Conservation (phyloP, 2,113 vertebrate genomes). For the Actenoides hombroni region DNA sequence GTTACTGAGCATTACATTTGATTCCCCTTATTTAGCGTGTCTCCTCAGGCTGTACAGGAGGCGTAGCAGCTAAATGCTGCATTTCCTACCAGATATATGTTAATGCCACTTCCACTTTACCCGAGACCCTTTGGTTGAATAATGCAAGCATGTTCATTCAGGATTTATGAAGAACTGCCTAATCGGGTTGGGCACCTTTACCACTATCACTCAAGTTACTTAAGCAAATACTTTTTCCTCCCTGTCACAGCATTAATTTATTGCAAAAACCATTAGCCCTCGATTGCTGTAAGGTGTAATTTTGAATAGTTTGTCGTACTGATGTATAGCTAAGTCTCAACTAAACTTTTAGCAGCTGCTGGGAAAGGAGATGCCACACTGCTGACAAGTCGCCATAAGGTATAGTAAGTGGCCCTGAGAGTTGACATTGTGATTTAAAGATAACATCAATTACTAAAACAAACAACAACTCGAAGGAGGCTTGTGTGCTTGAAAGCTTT, state of each 20-base stretch:
- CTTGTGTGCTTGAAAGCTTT: not conserved
- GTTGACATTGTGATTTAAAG: constrained; percentile 4
- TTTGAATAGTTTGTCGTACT: not conserved
- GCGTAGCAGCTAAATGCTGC: not conserved
- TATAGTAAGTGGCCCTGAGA: not conserved
- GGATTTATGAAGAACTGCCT: not conserved
- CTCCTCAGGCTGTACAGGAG: not conserved
- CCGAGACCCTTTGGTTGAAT: not conserved
- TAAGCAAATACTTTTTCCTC: not conserved
- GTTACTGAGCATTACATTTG: not conserved
- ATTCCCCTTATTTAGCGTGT: not conserved
- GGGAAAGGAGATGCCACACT: not conserved
- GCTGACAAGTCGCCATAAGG: constrained; percentile 14
- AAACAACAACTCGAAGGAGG: not conserved
- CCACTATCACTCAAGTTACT: not conserved
- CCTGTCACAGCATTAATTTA: not conserved
- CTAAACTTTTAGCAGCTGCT: constrained; percentile 22
- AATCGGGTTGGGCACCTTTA: not conserved
- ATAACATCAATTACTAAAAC: not conserved
- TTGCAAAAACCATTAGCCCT: constrained; percentile 15
- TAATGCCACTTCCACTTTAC: not conserved
- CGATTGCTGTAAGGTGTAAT: constrained; percentile 6
- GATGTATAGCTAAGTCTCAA: not conserved
- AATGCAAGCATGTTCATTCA: not conserved
- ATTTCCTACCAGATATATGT: not conserved